These are phyloP conservation scores for Notothenia coriiceps DNA, from an alignment of 2,113 vertebrate genomes.

Conservation along the genomic window DNA sequence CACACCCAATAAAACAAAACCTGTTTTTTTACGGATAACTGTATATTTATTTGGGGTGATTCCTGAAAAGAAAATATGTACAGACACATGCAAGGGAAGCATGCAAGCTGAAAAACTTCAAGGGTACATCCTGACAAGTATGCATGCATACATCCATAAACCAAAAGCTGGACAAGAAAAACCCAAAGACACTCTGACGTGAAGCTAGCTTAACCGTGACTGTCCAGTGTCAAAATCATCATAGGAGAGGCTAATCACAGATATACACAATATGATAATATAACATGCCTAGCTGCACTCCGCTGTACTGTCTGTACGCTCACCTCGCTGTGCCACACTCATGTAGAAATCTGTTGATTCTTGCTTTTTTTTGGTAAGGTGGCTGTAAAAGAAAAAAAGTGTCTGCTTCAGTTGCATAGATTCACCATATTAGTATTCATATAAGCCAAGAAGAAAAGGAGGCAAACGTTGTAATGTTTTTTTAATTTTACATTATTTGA, in stretches of 20 bases:
- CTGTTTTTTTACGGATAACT: too few species aligned
- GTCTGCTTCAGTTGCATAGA: background rate
- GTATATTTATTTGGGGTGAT: too few species aligned
- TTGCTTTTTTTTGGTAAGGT: conserved; percentile 11
- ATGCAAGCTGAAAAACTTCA: conserved; percentile 48
- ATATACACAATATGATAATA: background rate
- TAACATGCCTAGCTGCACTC: conserved; percentile 39
- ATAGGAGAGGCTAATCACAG: background rate
- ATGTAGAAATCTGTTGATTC: conserved; percentile 14
- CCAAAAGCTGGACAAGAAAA: conserved; percentile 38
- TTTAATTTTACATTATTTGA: background rate
- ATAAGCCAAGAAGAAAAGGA: background rate
- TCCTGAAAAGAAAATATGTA: conserved; percentile 1
- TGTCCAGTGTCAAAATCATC: conserved; percentile 13
- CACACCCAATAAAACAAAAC: conserved; percentile 1
- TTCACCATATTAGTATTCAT: background rate
- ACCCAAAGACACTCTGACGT: conserved; percentile 61
- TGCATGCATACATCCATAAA: conserved; percentile 61
- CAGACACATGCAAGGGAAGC: conserved; percentile 45
- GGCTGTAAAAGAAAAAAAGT: background rate
- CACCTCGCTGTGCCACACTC: conserved; percentile 26
- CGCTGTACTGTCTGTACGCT: conserved; percentile 3
- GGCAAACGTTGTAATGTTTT: background rate
- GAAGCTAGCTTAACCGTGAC: conserved; percentile 9
- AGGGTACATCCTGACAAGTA: conserved; percentile 32